Base-by-base conservation (phyloP, 2,888 invertebrate genomes). In the Ochropleura leucogaster region DNA sequence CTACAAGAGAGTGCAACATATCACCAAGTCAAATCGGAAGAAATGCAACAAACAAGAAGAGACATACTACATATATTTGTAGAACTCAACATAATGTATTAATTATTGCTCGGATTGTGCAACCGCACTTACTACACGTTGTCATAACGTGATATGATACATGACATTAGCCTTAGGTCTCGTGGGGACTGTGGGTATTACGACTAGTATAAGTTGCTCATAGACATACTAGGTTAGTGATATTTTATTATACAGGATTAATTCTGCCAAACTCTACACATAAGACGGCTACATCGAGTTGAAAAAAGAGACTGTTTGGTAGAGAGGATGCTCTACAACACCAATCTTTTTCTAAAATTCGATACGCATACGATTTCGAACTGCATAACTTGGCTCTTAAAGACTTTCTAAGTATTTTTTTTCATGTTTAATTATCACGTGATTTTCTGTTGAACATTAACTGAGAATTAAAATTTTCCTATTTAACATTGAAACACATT, bases 1-100 rank as follows among this genome's bases (percentile, higher is more conserved):
- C 72, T 74, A 85, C 74, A 82, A 87, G 79, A 82, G 77, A 85
- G 85, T 20, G 51, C 74, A 74, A 77, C 60, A 57, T 12, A 9
- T 49, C 51, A 76, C 42, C n/a, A 44, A 68, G 74, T 76, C 63
- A 68, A 82, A 85, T 87, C 62, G 82, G 44, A 74, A 70, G 60
- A 73, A 80, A 80, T 69, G 64, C 68, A 76, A 59, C 53, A 71
- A 65, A 87, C 68, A 68, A 59, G 14, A 30, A 64, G n/a, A 72
- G 44, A 68, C 20, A 47, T 55, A 65, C 66, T 83, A 80, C 74
- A 60, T 77, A 71, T 72, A 72, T 57, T 69, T 62, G 71, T 82
- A 72, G 64, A 77, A 66, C 47, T 47, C 51, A 49, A 62, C 4
- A 12, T 57, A 30, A 30, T 30, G 30, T 57, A 53, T 81, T 59